These are phyloP conservation scores for Oplegnathus fasciatus DNA, from an alignment of 2,113 vertebrate genomes.

Conservation along the genomic window DNA sequence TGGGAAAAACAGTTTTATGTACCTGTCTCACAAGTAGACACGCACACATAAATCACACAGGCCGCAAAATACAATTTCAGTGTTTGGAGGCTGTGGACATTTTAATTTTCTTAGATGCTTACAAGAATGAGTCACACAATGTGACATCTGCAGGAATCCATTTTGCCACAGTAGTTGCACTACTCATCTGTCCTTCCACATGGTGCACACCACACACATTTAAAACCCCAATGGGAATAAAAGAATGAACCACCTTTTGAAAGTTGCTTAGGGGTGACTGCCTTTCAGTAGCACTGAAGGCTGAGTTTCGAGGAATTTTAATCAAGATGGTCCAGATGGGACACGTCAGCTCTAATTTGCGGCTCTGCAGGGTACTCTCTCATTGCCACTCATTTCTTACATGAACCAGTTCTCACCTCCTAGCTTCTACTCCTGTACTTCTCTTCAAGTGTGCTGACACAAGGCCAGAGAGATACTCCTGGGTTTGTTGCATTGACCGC, in stretches of 20 bases:
- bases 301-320: conserved; percentile 34
- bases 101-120: neutral
- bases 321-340: conserved; percentile 62
- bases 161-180: conserved; percentile 17
- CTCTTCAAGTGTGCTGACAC: conserved; percentile 4
- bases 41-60: neutral
- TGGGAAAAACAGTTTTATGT: conserved; percentile 19
- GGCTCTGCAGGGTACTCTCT: conserved; percentile 12
- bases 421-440: neutral
- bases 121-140: conserved; percentile 47
- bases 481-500: neutral
- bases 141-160: conserved; percentile 36
- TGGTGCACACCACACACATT: neutral
- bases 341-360: conserved; percentile 37
- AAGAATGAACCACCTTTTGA: conserved; percentile 47
- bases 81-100: conserved; percentile 30
- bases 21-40: conserved; percentile 5
- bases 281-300: neutral
- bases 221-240: conserved; percentile 7
- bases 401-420: neutral
- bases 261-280: conserved; percentile 22
- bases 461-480: neutral
- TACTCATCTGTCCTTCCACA: conserved; percentile 13
- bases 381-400: conserved; percentile 8
- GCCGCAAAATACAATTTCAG: conserved; percentile 9